Evolutionary conservation across 2,797 vertebrate species (phyloP).

Genomic region (Hoplostethus mediterraneus): DNA sequence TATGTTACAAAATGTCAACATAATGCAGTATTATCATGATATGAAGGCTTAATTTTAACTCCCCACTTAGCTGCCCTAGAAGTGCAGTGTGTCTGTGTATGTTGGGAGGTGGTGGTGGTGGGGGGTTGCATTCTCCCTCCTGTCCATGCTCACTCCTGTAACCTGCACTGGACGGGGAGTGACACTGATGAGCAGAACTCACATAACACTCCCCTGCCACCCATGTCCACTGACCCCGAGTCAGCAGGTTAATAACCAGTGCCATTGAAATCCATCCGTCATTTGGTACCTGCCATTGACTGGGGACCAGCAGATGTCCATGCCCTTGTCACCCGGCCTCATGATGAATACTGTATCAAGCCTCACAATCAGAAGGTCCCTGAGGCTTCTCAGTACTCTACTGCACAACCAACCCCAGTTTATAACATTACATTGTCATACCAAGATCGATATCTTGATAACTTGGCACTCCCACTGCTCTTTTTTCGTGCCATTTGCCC

Average conservation of each 20-base stretch:
- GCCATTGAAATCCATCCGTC: slow-evolving; percentile 73
- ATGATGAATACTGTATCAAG: slow-evolving; percentile 75
- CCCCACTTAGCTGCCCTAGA: too few relatives aligned
- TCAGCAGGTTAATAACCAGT: slow-evolving; percentile 80
- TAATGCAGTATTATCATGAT: not conserved
- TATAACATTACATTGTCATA: slow-evolving; percentile 57
- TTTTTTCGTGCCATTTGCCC: slow-evolving; percentile 42
- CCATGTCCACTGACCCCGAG: slow-evolving; percentile 70
- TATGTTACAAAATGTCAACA: too few relatives aligned
- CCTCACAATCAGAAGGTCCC: slow-evolving; percentile 59
- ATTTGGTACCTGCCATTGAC: slow-evolving; percentile 75
- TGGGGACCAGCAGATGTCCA: slow-evolving; percentile 68
- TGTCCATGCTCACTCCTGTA: not conserved
- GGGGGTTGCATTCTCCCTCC: not conserved
- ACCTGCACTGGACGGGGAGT: slow-evolving; percentile 31
- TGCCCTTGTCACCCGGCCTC: slow-evolving; percentile 74
- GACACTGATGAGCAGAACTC: slow-evolving; percentile 57
- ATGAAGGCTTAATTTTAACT: not conserved
- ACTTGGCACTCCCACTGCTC: slow-evolving; percentile 35
- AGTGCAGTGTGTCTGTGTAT: not conserved
- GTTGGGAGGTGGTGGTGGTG: not conserved
- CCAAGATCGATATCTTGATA: slow-evolving; percentile 65
- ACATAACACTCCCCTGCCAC: slow-evolving; percentile 55
- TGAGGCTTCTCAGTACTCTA: slow-evolving; percentile 59
- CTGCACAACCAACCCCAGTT: slow-evolving; percentile 66